Conservation (phyloP, 2,797 vertebrate species). For the Periparus ater region DNA sequence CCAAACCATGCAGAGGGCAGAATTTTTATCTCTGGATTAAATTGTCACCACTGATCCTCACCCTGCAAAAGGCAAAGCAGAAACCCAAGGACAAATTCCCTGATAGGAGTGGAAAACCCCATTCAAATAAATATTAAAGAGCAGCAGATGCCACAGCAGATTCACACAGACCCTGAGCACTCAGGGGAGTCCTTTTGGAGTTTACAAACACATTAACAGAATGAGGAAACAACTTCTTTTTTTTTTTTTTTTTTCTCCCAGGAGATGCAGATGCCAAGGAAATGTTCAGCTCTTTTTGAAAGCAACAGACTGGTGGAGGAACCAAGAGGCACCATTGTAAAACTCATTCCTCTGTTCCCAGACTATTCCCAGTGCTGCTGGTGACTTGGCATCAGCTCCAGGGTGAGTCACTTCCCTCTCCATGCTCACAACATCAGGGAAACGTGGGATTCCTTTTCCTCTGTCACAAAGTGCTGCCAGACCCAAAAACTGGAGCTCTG, state of each 20-base stretch:
- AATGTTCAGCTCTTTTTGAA: background rate
- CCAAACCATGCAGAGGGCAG: background rate
- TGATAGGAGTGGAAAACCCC: background rate
- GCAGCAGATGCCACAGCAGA: background rate
- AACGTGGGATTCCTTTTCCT: background rate
- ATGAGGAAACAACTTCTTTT: background rate
- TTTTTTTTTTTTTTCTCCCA: background rate
- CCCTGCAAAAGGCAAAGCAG: background rate
- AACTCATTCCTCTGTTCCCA: background rate
- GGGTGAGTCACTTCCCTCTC: constrained; percentile 46
- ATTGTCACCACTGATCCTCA: background rate
- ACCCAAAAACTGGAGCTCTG: background rate
- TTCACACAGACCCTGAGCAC: background rate
- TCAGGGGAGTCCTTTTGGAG: background rate
- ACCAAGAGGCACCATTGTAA: background rate
- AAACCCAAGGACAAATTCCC: background rate
- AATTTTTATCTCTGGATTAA: background rate
- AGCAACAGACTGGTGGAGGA: background rate
- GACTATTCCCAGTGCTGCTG: background rate
- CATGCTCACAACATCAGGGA: background rate
- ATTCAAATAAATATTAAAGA: background rate
- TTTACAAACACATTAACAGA: constrained; percentile 14
- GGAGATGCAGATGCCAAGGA: constrained; percentile 4
- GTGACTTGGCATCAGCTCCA: background rate
- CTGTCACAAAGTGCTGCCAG: background rate